Conservation (phyloP, 2,888 invertebrate genomes). For the Tanytarsus gracilentus region DNA sequence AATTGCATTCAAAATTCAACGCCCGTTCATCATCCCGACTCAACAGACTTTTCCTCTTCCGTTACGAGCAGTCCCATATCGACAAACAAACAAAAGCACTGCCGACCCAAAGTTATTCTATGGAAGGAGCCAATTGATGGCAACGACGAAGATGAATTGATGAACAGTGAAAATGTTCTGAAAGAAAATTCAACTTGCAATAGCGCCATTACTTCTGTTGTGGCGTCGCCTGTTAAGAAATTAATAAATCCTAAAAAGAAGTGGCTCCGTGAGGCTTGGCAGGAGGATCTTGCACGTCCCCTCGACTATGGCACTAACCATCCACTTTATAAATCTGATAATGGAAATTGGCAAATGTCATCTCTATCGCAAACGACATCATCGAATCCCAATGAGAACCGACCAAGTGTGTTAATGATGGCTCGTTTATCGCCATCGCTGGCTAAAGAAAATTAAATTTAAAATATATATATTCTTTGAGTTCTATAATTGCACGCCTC, state of each 20-base stretch:
- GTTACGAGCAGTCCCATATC: constrained; percentile 30
- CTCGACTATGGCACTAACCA: constrained; percentile 32
- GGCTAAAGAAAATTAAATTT: too few species aligned
- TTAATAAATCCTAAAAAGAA: constrained; percentile 48
- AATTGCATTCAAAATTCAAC: constrained; percentile 28
- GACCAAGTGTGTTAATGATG: constrained; percentile 32
- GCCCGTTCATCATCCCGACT: not conserved
- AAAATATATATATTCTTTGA: too few species aligned
- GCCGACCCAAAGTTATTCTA: constrained; percentile 35
- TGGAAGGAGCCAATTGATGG: constrained; percentile 37
- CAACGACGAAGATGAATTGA: constrained; percentile 40
- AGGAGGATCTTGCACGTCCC: constrained; percentile 38
- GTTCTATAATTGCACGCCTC: too few species aligned
- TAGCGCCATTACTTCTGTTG: constrained; percentile 31
- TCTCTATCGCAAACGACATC: too few species aligned
- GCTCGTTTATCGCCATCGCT: too few species aligned
- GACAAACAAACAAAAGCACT: constrained; percentile 37
- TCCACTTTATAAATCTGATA: constrained; percentile 8
- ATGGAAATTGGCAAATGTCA: constrained; percentile 11
- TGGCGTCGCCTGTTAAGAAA: constrained; percentile 17
- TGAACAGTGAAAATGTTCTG: constrained; percentile 31
- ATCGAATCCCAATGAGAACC: constrained; percentile 30
- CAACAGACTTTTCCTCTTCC: not conserved
- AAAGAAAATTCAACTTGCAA: constrained; percentile 33
- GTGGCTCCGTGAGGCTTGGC: constrained; percentile 50